These are phyloP conservation scores for Phrixothrix hirtus DNA, from an alignment of 2,888 invertebrate species.

Conservation along the genomic window DNA sequence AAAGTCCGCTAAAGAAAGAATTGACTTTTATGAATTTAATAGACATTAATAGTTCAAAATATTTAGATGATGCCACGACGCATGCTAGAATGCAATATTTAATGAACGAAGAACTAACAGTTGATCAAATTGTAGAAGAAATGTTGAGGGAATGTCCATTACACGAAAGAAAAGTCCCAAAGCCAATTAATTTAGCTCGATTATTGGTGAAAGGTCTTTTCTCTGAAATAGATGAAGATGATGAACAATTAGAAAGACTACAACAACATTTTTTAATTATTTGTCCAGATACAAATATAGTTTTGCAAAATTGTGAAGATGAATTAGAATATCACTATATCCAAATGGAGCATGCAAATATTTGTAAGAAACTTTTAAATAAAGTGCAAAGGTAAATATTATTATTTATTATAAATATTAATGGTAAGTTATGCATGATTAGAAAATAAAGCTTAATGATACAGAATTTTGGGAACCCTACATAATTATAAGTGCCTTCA, in stretches of 20 bases:
- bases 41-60: too few species aligned
- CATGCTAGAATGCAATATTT: constrained; percentile 16
- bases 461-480: too few species aligned
- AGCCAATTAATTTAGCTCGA: constrained; percentile 29
- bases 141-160: constrained; percentile 24
- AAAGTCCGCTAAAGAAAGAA: too few species aligned
- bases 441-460: too few species aligned
- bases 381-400: constrained; percentile 20
- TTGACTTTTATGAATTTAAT: not conserved
- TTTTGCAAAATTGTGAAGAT: not conserved
- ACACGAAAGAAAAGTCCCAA: constrained; percentile 27
- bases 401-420: too few species aligned
- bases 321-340: constrained; percentile 7
- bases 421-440: too few species aligned
- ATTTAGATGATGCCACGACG: too few species aligned
- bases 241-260: constrained; percentile 41
- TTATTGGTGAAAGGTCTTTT: constrained; percentile 39
- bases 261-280: constrained; percentile 48
- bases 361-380: constrained; percentile 15
- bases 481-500: too few species aligned
- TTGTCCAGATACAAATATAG: constrained; percentile 37
- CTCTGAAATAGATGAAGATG: constrained; percentile 42
- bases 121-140: constrained; percentile 29
- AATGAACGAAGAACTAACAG: constrained; percentile 16
- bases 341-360: constrained; percentile 2